Evolutionary conservation across 1,140 invertebrate genomes (phyloP), one percentile per base, ranked within the genome.

Genomic region (Dysdera silvatica): DNA sequence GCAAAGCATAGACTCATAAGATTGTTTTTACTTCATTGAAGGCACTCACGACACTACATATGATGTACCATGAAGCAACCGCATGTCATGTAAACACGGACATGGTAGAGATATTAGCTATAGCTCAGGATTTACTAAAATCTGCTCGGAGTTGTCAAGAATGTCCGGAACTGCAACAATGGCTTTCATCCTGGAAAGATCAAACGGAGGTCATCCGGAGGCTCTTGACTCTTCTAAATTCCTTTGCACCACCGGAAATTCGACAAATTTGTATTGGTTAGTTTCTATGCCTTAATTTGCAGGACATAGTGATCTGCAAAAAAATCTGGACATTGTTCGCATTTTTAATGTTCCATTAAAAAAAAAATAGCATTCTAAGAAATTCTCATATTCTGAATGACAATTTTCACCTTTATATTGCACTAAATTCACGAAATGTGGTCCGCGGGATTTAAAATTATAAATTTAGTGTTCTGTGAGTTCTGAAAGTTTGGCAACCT

Each of bases 1-100:
- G 8, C 23, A 24, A 16, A n/a, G 4, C 31, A 23, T 20, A 33
- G 5, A 18, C 3, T 52, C 52, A 45, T 43, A 2, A 20, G 24
- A 37, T 55, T 33, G 7, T 23, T 43, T 12, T 68, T 58, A 41
- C 66, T 54, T 61, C 65, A 67, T 75, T 78, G 14, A 71, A 87
- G 82, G 88, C 91, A 18, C 84, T 95, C 71, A 87, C 89, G 75
- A 92, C 89, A 65, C 77, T 95, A 57, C 90, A 94, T 78, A 86
- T 89, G 67, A 93, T 95, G 87, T 89, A 93, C 72, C 90, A 95
- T 70, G 91, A 95, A 75, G 90, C 91, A 16, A 91, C 89, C 4
- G 88, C 88, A 0, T 92, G 89, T 71, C 88, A 90, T 74, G 83
- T 92, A 16, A 85, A 85, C 5, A 84, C 84, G 1, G 91, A 94